Conservation (phyloP, 2,113 vertebrate species). For the Aldabrachelys gigantea region DNA sequence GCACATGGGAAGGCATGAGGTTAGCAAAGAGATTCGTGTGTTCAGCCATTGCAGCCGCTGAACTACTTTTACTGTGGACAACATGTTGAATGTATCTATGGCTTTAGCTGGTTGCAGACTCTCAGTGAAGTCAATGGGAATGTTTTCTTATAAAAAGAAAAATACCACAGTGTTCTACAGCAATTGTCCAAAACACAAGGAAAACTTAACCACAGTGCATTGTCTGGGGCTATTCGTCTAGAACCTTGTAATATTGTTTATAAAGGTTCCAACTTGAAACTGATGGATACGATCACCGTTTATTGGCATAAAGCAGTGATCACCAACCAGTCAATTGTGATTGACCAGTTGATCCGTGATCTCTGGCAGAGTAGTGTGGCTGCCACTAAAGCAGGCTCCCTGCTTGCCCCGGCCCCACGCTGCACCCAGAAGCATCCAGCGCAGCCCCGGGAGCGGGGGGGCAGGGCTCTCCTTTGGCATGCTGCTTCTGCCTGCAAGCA, state of each 20-base stretch:
- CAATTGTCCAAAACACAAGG: constrained; percentile 25
- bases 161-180: background rate
- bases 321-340: too few relatives aligned
- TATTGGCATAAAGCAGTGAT: constrained; percentile 17
- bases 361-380: too few relatives aligned
- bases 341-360: too few relatives aligned
- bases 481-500: too few relatives aligned
- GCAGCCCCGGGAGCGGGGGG: too few relatives aligned
- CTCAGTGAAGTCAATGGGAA: background rate
- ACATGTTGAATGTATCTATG: background rate
- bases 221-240: constrained; percentile 27
- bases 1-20: background rate
- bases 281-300: background rate
- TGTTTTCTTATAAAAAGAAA: background rate
- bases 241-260: constrained; percentile 24
- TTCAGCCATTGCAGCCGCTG: background rate
- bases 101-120: background rate
- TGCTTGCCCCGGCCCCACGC: too few relatives aligned
- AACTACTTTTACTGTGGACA: background rate
- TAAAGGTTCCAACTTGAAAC: constrained; percentile 37
- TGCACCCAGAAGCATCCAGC: too few relatives aligned
- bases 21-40: background rate
- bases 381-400: too few relatives aligned
- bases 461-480: too few relatives aligned
- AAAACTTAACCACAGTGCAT: background rate